Percentiles rank a stretch among this genome's conserved stretches.
Evolutionary conservation across 2,888 invertebrate genomes (phyloP).

Genomic region (Epinotia brunnichana): DNA sequence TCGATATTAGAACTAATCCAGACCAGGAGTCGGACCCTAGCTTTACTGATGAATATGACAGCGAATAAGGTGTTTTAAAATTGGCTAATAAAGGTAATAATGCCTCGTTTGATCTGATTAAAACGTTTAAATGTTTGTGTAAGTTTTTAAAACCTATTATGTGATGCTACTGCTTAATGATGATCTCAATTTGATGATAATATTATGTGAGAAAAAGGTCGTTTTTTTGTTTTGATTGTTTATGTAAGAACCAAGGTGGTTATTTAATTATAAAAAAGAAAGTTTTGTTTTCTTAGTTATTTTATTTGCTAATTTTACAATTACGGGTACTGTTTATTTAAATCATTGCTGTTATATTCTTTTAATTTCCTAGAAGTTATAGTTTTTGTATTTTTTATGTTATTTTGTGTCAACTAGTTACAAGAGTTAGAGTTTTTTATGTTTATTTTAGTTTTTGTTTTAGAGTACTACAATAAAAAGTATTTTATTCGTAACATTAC

Average conservation of each 20-base stretch:
- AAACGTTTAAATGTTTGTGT: too few relatives aligned
- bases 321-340: too few relatives aligned
- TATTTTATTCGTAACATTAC: neutral
- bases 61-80: neutral
- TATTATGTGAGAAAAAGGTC: neutral
- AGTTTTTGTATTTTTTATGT: neutral
- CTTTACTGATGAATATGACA: neutral
- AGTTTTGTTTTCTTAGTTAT: neutral
- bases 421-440: neutral
- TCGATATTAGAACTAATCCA: neutral
- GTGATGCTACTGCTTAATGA: too few relatives aligned
- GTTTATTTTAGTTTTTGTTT: neutral
- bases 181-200: too few relatives aligned
- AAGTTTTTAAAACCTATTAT: too few relatives aligned
- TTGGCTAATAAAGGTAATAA: neutral
- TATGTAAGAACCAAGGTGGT: neutral
- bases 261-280: too few relatives aligned
- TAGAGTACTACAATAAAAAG: neutral
- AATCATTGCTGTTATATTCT: too few relatives aligned
- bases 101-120: too few relatives aligned
- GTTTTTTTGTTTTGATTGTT: neutral
- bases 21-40: neutral
- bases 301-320: neutral
- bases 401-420: neutral
- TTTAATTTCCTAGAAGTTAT: neutral